Evolutionary conservation across 2,888 invertebrate species (phyloP), one percentile per base, ranked within the genome.

Genomic region (Ectemnius cavifrons): DNA sequence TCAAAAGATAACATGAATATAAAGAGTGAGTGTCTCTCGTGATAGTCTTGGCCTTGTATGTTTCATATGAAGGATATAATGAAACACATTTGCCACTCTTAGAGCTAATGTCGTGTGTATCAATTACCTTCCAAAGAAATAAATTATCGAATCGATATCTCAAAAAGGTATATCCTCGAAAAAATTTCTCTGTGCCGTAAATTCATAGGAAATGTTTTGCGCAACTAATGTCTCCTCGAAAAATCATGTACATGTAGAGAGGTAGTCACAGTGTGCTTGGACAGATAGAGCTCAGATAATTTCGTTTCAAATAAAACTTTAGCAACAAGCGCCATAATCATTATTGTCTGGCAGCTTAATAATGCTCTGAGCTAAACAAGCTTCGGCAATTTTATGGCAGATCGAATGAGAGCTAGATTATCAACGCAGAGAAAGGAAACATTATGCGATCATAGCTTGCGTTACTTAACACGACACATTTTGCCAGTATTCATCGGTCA

Each of bases 331-430:
- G 52, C 60, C 52, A 11, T 37, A 37, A 57, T 63, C 73, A 65
- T 83, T 84, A 83, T 84, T 84, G 83, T 83, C 83, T 76, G 83
- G 82, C 84, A 82, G 77, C 84, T 81, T 72, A 61, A 23, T 74
- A 67, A 71, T 63, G 61, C 63, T 75, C 69, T 73, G 37, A 63
- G 56, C 4, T 20, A 52, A 63, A 67, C 70, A 45, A 74, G 75
- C 64, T 28, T 16, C 68, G 74, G 52, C 64, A 52, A 52, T 45
- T 70, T 58, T 57, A 61, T 66, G 62, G 58, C 63, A 60, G 65
- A 69, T 49, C 46, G n/a, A 16, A 27, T 60, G 27, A 11, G 52
- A 8, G 37, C 37, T 47, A 37, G 52, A 56, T 63, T 63, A 37
- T 37, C 18, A 67, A 37, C 18, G 61, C 28, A 16, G 11, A 57